Percentiles rank a stretch among this genome's conserved stretches.
These are phyloP conservation scores for Tuberolachnus salignus DNA, from an alignment of 2,888 invertebrate genomes.

Conservation along the genomic window DNA sequence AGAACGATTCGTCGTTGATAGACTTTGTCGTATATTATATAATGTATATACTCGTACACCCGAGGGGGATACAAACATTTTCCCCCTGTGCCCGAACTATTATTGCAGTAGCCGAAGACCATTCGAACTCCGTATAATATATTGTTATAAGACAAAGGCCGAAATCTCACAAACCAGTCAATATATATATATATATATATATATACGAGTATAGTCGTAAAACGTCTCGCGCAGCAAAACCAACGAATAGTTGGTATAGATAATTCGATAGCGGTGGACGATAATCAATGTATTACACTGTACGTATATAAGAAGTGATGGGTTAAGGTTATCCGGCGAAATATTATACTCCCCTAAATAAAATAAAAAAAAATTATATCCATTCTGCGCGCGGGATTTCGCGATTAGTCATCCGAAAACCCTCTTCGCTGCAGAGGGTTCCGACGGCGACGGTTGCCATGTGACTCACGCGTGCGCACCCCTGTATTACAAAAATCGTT, in stretches of 20 bases:
- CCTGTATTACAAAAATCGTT: not conserved
- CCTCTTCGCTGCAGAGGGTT: constrained; percentile 32
- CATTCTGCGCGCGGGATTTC: constrained; percentile 12
- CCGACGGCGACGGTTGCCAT: constrained; percentile 42
- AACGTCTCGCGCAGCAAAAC: not conserved
- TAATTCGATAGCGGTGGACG: not conserved
- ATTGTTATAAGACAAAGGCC: not conserved
- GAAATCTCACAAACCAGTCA: not conserved
- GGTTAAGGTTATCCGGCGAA: constrained; percentile 14
- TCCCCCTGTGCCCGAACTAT: not conserved
- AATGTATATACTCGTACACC: not conserved
- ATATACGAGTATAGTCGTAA: not conserved
- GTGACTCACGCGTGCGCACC: constrained; percentile 39
- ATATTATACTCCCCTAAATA: constrained; percentile 14
- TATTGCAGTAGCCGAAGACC: not conserved
- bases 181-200: too few relatives aligned
- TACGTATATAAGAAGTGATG: too few relatives aligned
- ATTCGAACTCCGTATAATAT: not conserved
- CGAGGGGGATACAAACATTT: not conserved
- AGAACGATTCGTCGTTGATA: not conserved
- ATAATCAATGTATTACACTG: constrained; percentile 8
- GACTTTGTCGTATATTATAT: not conserved
- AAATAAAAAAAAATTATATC: constrained; percentile 14
- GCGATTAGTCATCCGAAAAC: constrained; percentile 54
- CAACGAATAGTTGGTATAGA: not conserved